Evolutionary conservation across 2,797 vertebrate genomes (phyloP).

Genomic region (Pseudochaenichthys georgianus): DNA sequence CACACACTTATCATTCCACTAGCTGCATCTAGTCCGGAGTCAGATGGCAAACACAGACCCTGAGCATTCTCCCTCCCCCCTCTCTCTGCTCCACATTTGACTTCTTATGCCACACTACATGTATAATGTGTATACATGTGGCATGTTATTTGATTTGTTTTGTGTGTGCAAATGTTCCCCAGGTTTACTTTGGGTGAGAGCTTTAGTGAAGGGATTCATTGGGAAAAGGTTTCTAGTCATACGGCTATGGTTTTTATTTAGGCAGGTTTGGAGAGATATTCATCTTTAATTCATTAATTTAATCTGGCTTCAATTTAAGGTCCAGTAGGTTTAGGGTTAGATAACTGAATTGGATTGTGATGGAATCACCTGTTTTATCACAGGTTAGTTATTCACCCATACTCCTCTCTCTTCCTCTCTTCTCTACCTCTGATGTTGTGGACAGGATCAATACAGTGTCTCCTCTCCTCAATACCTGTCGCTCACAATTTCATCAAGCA

Average conservation of each 20-base stretch:
- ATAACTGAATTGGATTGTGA: slow-evolving; percentile 11
- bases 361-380: slow-evolving; percentile 2
- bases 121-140: not conserved
- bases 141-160: not conserved
- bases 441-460: slow-evolving; percentile 68
- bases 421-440: slow-evolving; percentile 19
- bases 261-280: not conserved
- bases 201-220: not conserved
- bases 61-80: not conserved
- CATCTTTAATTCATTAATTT: too few relatives aligned
- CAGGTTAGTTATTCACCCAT: slow-evolving; percentile 48
- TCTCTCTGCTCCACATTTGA: not conserved
- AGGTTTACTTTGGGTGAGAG: not conserved
- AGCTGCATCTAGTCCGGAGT: slow-evolving; percentile 45
- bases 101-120: not conserved
- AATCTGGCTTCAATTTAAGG: not conserved
- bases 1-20: slow-evolving; percentile 55
- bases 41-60: slow-evolving; percentile 34
- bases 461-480: slow-evolving; percentile 71
- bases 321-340: not conserved
- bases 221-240: not conserved
- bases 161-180: not conserved
- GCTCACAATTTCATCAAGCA: slow-evolving; percentile 68
- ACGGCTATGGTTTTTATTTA: not conserved
- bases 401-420: slow-evolving; percentile 18